A percentile compares a stretch with the other conserved stretches of the same genome.
Conservation (phyloP, 1,140 invertebrate species). For the Oncopodura yosiiana region DNA sequence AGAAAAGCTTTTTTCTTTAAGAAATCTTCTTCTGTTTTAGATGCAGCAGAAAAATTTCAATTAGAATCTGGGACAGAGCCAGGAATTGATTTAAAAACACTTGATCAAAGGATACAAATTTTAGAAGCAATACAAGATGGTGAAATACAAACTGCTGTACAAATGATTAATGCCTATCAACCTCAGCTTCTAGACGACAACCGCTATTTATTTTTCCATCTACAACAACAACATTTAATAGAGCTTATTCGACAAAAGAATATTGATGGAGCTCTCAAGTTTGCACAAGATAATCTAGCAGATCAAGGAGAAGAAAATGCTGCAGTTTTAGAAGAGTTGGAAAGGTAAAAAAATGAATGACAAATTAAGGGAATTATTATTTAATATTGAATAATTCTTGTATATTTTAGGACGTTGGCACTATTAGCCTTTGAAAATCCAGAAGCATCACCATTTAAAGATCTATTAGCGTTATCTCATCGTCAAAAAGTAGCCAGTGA, state of each 20-base stretch:
- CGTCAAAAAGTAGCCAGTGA: conserved; percentile 95
- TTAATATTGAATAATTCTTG: not conserved
- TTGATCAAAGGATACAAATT: conserved; percentile 90
- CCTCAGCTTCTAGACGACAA: conserved; percentile 92
- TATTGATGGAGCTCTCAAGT: conserved; percentile 89
- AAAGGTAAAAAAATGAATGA: conserved; percentile 20
- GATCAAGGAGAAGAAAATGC: conserved; percentile 86
- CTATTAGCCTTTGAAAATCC: conserved; percentile 95
- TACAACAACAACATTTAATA: conserved; percentile 89
- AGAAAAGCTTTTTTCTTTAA: not conserved
- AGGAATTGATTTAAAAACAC: conserved; percentile 71
- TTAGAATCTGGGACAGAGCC: conserved; percentile 83
- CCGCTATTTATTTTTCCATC: conserved; percentile 87
- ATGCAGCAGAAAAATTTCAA: conserved; percentile 94
- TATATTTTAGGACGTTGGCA: conserved; percentile 62
- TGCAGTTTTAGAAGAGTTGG: conserved; percentile 30
- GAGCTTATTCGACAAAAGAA: conserved; percentile 82
- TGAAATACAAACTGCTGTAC: conserved; percentile 82
- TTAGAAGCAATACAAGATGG: conserved; percentile 89
- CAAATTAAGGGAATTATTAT: not conserved
- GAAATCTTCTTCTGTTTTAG: conserved; percentile 42
- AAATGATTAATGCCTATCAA: conserved; percentile 85
- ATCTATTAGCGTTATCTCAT: conserved; percentile 82
- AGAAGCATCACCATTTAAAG: conserved; percentile 84
- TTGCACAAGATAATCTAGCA: conserved; percentile 82